phyloP scores from a whole-genome alignment of 2,797 vertebrate genomes.

The Miichthys miiuy region DNA sequence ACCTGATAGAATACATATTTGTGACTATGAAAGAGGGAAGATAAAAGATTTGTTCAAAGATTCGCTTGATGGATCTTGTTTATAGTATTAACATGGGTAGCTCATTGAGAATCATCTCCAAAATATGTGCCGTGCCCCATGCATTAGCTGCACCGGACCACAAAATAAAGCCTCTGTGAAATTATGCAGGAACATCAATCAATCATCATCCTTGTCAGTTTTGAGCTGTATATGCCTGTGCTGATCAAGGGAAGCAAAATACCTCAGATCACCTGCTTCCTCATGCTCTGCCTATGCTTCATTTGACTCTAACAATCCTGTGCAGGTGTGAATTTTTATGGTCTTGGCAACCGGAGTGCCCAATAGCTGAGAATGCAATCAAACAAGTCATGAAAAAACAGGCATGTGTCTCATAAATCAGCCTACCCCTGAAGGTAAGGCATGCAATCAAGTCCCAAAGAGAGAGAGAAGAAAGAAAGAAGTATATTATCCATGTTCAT shows the following conservation, averaged over 20 bases:
- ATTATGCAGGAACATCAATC: constrained; percentile 53
- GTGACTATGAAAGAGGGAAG: neutral
- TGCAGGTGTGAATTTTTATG: constrained; percentile 83
- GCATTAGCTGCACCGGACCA: constrained; percentile 5
- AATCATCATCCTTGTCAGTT: constrained; percentile 44
- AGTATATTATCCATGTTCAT: constrained; percentile 59
- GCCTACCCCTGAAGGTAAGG: constrained; percentile 65
- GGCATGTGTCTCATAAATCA: constrained; percentile 83
- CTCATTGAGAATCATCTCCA: constrained; percentile 15
- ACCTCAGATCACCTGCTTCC: constrained; percentile 70
- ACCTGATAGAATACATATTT: neutral
- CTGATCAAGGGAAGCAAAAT: constrained; percentile 62
- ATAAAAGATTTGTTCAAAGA: neutral
- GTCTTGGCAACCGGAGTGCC: constrained; percentile 74
- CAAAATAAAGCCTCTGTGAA: constrained; percentile 21
- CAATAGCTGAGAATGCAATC: constrained; percentile 83
- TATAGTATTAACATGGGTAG: neutral
- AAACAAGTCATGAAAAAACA: constrained; percentile 86
- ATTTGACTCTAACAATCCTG: constrained; percentile 60
- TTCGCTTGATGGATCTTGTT: neutral
- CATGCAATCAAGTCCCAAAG: constrained; percentile 59
- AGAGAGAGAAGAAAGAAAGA: constrained; percentile 60
- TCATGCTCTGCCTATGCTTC: constrained; percentile 53
- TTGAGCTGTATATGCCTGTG: constrained; percentile 22
- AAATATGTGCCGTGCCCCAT: constrained; percentile 42